Evolutionary conservation across 2,888 invertebrate species (phyloP).

Genomic region (Aspidapion aeneum): DNA sequence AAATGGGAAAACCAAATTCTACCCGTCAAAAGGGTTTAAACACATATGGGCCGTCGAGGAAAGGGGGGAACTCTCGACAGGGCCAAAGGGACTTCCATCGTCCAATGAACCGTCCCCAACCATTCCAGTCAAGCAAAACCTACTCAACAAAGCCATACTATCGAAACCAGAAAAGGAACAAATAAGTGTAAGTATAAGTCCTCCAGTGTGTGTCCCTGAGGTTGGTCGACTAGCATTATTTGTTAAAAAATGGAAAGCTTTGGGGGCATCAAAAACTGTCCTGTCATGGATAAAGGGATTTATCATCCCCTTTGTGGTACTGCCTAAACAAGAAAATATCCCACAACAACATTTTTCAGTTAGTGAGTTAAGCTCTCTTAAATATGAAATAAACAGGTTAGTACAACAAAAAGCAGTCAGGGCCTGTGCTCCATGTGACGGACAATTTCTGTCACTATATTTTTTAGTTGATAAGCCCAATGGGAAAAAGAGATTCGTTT

Average conservation of each 20-base stretch:
- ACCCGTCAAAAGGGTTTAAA: background rate
- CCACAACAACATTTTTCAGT: background rate
- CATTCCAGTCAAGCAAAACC: background rate
- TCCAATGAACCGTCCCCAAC: background rate
- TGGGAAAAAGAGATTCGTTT: slow-evolving; percentile 6
- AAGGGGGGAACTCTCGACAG: too few species aligned
- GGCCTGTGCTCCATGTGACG: background rate
- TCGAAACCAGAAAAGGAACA: background rate
- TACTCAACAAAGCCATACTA: background rate
- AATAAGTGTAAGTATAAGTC: background rate
- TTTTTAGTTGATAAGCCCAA: slow-evolving; percentile 11
- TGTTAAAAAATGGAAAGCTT: background rate
- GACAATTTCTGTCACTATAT: slow-evolving; percentile 1
- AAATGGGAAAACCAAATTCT: background rate
- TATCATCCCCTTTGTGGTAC: background rate
- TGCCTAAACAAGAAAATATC: background rate
- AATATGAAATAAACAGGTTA: background rate
- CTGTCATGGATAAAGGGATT: background rate
- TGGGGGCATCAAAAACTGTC: background rate
- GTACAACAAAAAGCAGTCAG: background rate
- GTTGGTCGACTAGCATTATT: background rate
- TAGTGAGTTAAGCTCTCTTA: background rate
- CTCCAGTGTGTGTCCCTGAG: background rate
- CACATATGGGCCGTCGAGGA: background rate
- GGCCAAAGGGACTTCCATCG: too few species aligned